Evolutionary conservation across 2,797 vertebrate genomes (phyloP).

Genomic region (Lindbergichthys nudifrons): DNA sequence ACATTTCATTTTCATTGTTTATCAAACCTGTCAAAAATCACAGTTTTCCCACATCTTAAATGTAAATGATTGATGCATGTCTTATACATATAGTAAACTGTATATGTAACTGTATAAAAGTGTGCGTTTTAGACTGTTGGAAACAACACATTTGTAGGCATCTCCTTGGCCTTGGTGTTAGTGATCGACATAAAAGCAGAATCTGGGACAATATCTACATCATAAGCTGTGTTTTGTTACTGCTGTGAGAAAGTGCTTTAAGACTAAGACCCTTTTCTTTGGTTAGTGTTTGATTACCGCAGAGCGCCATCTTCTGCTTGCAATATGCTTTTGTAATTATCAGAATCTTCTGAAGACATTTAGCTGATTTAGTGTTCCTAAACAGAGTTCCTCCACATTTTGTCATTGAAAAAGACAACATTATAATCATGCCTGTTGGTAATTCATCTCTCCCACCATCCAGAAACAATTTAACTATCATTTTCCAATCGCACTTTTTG

Average conservation of each 20-base stretch:
- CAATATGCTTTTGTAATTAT: neutral
- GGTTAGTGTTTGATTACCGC: neutral
- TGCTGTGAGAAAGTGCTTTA: neutral
- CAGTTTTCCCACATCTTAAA: neutral
- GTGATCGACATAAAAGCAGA: neutral
- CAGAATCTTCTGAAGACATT: neutral
- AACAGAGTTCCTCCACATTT: neutral
- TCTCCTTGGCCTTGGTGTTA: too few species aligned
- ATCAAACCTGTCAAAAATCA: neutral
- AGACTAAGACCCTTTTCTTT: neutral
- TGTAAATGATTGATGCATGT: neutral
- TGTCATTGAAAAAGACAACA: neutral
- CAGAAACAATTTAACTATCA: neutral
- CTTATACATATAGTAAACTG: neutral
- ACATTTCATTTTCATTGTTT: neutral
- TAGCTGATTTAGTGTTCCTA: neutral
- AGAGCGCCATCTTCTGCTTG: neutral
- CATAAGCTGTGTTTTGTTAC: neutral
- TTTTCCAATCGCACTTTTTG: neutral
- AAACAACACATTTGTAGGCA: too few species aligned
- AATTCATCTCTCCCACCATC: neutral
- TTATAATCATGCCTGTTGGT: neutral
- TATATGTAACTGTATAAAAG: neutral
- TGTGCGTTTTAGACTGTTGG: neutral
- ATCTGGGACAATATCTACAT: neutral